Evolutionary conservation across 2,113 vertebrate genomes (phyloP), one percentile per base, ranked within the genome.

Genomic region (Lamprotornis superbus): DNA sequence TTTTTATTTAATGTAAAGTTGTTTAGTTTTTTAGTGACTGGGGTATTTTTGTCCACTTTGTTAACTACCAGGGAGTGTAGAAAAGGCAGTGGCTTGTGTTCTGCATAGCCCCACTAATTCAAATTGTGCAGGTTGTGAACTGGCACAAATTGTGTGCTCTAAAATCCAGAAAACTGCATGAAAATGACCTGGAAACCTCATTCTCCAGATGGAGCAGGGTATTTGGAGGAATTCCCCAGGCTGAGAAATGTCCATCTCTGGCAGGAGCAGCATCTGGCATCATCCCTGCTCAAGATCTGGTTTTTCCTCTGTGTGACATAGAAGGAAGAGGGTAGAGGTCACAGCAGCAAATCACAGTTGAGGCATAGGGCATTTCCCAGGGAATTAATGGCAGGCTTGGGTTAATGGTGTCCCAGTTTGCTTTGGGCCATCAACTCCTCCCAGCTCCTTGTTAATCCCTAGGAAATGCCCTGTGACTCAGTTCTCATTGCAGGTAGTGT

Each of bases 11-110:
- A 18, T 47, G 27, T 55, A 20, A 67, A 23, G 7, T 42, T 69
- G 28, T 44, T 83, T 37, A 11, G 3, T 12, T 83, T 91, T 70
- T 60, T 50, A 85, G 24, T 31, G 5, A 35, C 5, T 52, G 6
- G 3, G 1, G 0, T 1, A 1, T 9, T 81, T 71, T 60, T 60
- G 15, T 42, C 30, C 0, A 0, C 21, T 78, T 1, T 44, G 39
- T 49, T 56, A 57, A 0, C 61, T 83, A 67, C 44, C 31, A 75
- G 16, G 12, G 21, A 19, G 9, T 5, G 8, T 13, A 50, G 74
- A 70, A 85, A 83, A 94, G 59, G 22, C 31, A 49, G 37, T 40
- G 56, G 21, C 19, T 60, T 79, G 15, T 77, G 31, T 61, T 87
- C 65, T 69, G 78, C 17, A 18, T 28, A 76, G 37, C 9, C 24